Base-by-base conservation (phyloP, 2,797 vertebrate genomes). In the Myotis vivesi region DNA sequence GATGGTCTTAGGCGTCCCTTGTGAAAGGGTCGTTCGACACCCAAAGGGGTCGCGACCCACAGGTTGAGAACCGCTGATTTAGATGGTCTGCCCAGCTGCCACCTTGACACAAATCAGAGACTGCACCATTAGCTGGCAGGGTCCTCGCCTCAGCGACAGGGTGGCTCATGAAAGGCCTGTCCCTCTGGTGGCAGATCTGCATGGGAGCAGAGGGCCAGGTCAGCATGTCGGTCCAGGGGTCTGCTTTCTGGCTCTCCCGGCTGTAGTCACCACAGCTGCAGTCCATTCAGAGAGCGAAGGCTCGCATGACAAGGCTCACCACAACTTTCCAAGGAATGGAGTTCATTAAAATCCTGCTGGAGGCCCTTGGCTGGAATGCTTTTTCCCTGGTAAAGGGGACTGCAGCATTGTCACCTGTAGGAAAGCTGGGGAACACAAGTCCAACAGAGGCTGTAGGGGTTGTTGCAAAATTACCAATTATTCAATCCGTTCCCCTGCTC, bases 341-440 rank as follows among this genome's bases (percentile, higher is more conserved):
- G 83, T 64, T 97, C 91, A 96, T 94, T 94, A 96, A 81, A 94
- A 87, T 73, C 17, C 83, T 97, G 96, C 83, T 75, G 84, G 89
- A 94, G 87, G 95, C 93, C 94, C 82, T 73, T 20, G 76, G 92
- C 89, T 84, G 79, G 53, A 92, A 89, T 36, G 87, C 83, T 75
- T 80, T 76, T 87, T 57, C 59, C 75, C 96, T 94, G 77, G 68
- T 80, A 87, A 89, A 38, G 1, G 3, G 69, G 41, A 53, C 94
- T 69, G 51, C 46, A 89, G 73, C 53, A 25, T 59, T 36, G 83
- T 69, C 3, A 38, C 72, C 95, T 46, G 30, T 1, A 75, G 80
- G 28, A 81, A 73, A 87, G 68, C 57, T 87, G 28, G 36, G 95
- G 84, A 87, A 44, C 75, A 66, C 66, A 55, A 46, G 85, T 0